These are phyloP conservation scores for Psittacula derbiana DNA, from an alignment of 2,797 vertebrate genomes.

Conservation along the genomic window DNA sequence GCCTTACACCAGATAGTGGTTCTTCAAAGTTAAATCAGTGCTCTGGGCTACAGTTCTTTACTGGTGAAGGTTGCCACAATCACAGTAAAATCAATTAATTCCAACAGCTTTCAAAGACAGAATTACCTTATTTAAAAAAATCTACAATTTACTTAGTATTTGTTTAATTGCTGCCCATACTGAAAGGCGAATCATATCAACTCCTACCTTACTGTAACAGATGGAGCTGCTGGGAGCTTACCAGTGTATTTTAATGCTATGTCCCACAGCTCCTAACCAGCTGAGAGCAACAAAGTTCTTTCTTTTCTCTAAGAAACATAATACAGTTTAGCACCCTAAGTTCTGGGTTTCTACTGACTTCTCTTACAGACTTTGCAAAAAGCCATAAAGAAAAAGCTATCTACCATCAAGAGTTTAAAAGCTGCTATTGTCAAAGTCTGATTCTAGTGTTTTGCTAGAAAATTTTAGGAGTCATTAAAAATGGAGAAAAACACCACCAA, in stretches of 20 bases:
- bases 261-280: not conserved
- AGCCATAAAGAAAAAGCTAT: not conserved
- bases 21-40: not conserved
- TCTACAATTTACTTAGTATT: not conserved
- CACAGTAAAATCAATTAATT: not conserved
- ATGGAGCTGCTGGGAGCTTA: slow-evolving; percentile 37
- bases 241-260: not conserved
- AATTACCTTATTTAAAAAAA: not conserved
- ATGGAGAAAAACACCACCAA: not conserved
- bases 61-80: not conserved
- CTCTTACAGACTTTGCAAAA: not conserved
- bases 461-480: not conserved
- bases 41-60: not conserved
- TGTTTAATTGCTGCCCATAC: not conserved
- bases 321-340: not conserved
- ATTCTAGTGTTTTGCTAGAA: not conserved
- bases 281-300: not conserved
- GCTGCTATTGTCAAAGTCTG: not conserved
- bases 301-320: not conserved
- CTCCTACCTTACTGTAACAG: slow-evolving; percentile 40
- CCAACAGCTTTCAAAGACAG: not conserved
- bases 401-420: not conserved
- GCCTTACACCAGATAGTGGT: not conserved
- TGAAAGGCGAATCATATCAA: not conserved
- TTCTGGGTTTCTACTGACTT: not conserved